A percentile compares a stretch with the other conserved stretches of the same genome.
Evolutionary conservation across 2,888 invertebrate genomes (phyloP).

Genomic region (Brenthis daphne): DNA sequence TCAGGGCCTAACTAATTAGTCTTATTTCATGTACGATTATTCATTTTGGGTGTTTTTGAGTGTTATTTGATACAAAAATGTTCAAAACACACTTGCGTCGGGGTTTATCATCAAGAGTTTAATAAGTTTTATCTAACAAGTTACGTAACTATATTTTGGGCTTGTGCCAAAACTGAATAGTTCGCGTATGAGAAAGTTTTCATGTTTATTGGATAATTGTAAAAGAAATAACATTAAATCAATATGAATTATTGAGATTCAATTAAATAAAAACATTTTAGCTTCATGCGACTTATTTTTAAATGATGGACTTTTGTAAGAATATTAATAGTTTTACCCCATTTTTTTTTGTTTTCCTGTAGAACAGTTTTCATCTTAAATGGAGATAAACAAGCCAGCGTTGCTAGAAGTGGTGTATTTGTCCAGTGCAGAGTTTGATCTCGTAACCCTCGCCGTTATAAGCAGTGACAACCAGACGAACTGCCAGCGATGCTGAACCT

Average conservation of each 20-base stretch:
- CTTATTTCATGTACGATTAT: not conserved
- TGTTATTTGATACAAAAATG: slow-evolving; percentile 13
- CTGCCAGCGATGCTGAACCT: no score
- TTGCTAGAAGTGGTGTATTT: no score
- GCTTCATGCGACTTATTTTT: no score
- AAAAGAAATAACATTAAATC: slow-evolving; percentile 15
- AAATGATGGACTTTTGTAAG: no score
- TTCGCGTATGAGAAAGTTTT: slow-evolving; percentile 30
- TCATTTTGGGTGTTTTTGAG: not conserved
- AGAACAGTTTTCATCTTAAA: no score
- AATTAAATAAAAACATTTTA: no score
- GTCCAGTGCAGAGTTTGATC: no score
- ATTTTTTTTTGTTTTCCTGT: no score
- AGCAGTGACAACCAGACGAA: no score
- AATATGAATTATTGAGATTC: not conserved
- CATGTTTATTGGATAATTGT: slow-evolving; percentile 24
- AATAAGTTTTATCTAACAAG: slow-evolving; percentile 23
- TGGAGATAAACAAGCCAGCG: no score
- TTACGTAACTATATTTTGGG: slow-evolving; percentile 29
- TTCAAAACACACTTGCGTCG: not conserved
- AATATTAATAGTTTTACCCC: no score
- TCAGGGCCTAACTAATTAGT: slow-evolving; percentile 14
- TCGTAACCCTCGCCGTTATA: no score
- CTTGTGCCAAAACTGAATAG: slow-evolving; percentile 29
- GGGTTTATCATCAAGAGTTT: slow-evolving; percentile 13